These are phyloP conservation scores for Prosopocoilus inquinatus DNA, from an alignment of 2,888 invertebrate genomes.

Conservation along the genomic window DNA sequence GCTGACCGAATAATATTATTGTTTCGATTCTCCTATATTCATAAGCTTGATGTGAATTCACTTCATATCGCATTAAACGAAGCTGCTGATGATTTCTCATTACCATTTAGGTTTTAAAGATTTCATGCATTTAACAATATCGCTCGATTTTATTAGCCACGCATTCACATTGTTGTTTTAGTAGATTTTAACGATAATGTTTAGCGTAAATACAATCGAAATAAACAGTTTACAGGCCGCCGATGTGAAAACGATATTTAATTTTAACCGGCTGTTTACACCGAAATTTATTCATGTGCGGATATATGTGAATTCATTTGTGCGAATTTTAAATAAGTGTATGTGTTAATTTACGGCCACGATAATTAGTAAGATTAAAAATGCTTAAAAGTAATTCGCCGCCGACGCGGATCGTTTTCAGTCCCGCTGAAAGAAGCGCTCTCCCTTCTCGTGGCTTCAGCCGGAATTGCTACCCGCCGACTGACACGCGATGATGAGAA, in stretches of 20 bases:
- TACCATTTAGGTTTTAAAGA: no score
- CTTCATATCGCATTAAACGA: background rate
- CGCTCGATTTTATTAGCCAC: no score
- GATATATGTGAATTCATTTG: no score
- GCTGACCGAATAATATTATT: conserved; percentile 34
- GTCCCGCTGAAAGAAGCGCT: conserved; percentile 27
- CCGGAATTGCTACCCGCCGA: conserved; percentile 34
- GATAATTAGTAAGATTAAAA: conserved; percentile 48
- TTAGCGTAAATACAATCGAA: no score
- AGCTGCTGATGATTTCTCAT: background rate
- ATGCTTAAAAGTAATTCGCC: conserved; percentile 48
- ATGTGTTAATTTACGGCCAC: conserved; percentile 21
- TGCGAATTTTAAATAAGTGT: background rate
- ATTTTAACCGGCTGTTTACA: no score
- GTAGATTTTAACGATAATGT: no score
- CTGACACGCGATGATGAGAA: conserved; percentile 32
- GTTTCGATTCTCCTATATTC: conserved; percentile 18
- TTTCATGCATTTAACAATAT: no score
- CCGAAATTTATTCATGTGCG: no score
- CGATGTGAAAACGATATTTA: no score
- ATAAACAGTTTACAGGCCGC: no score
- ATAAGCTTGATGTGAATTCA: background rate
- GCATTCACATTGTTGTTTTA: no score
- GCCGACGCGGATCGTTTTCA: conserved; percentile 31
- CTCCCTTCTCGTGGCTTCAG: conserved; percentile 24